Conservation (phyloP, 2,888 invertebrate genomes). For the Tachina fera region DNA sequence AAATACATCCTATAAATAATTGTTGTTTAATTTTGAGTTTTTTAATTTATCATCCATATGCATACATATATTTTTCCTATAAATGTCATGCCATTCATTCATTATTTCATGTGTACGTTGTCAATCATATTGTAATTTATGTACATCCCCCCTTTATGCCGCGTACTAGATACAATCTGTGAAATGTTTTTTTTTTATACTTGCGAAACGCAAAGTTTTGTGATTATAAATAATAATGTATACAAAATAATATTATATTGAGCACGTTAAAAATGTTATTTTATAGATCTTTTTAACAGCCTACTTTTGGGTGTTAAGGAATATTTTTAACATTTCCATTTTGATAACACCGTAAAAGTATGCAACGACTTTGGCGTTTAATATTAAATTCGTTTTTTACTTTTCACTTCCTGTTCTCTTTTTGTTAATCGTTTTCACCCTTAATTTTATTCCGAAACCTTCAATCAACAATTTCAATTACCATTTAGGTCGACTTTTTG, state of each 20-base stretch:
- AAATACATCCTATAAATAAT: slow-evolving; percentile 1
- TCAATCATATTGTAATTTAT: slow-evolving; percentile 19
- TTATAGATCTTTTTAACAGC: slow-evolving; percentile 11
- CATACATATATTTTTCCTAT: background rate
- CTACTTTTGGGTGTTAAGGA: slow-evolving; percentile 43
- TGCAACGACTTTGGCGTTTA: slow-evolving; percentile 20
- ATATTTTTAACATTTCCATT: slow-evolving; percentile 9
- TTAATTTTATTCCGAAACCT: slow-evolving; percentile 30
- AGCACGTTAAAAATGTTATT: slow-evolving; percentile 51
- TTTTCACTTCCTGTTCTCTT: slow-evolving; percentile 40
- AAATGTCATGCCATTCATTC: slow-evolving; percentile 39
- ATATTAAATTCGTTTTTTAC: background rate
- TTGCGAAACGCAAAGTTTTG: slow-evolving; percentile 4
- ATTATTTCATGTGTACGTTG: slow-evolving; percentile 16
- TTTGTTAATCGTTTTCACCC: slow-evolving; percentile 34
- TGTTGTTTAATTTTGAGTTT: slow-evolving; percentile 34
- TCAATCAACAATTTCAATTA: slow-evolving; percentile 45
- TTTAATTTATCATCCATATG: slow-evolving; percentile 7
- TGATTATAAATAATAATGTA: background rate
- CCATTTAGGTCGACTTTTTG: too few species aligned
- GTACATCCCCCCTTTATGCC: background rate
- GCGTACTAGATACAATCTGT: slow-evolving; percentile 3
- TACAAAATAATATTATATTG: background rate
- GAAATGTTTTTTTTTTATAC: slow-evolving; percentile 17
- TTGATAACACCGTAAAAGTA: slow-evolving; percentile 45